phyloP scores from a whole-genome alignment of 2,113 vertebrate genomes.

The Bambusicola thoracicus region DNA sequence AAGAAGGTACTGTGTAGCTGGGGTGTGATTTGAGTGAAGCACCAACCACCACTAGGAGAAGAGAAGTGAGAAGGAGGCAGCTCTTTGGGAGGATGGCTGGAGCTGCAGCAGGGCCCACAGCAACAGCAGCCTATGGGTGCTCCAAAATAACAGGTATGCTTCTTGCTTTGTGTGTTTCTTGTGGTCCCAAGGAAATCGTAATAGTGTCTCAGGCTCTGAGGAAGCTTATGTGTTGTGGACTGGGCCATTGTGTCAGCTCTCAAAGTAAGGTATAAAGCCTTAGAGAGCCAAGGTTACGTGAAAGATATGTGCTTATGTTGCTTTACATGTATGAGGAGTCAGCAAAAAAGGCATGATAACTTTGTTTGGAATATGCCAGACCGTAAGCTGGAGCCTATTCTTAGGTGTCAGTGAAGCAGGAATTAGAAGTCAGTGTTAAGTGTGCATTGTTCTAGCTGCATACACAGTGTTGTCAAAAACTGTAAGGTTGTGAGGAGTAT shows the following conservation, averaged over 20 bases:
- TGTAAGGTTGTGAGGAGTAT: not conserved
- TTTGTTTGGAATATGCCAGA: not conserved
- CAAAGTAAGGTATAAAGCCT: not conserved
- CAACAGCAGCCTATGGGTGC: not conserved
- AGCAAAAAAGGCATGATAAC: not conserved
- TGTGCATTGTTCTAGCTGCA: not conserved
- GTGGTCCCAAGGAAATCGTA: not conserved
- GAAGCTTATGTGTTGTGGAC: not conserved
- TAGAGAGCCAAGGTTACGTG: not conserved
- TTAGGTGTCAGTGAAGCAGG: not conserved
- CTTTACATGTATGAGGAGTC: not conserved
- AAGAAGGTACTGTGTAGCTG: not conserved
- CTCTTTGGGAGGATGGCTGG: rapidly evolving
- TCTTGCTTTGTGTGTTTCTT: not conserved
- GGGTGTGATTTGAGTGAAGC: not conserved
- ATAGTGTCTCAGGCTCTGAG: not conserved
- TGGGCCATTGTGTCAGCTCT: not conserved
- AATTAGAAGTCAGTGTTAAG: rapidly evolving
- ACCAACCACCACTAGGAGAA: not conserved
- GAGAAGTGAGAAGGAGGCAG: not conserved
- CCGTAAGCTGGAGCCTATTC: not conserved
- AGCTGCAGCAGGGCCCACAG: not conserved
- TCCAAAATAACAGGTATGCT: not conserved
- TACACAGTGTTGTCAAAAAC: rapidly evolving
- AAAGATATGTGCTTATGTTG: not conserved